Base-by-base conservation (phyloP, 2,797 vertebrate genomes). In the Melanotaenia nigrans region DNA sequence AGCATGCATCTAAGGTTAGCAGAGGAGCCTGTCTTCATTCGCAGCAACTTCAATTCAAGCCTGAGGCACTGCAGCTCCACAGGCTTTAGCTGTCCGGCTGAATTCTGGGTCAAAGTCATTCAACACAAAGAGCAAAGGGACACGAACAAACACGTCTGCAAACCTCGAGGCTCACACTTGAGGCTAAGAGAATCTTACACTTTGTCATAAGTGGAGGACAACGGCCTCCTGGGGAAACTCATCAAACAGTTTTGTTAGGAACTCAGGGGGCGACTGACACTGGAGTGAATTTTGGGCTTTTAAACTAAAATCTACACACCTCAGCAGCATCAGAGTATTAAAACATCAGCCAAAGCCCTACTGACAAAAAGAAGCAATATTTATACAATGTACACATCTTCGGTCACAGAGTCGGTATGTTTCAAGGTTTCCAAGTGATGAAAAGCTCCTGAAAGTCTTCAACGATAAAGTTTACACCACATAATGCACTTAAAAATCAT, bases 21-120 rank as follows among this genome's bases (percentile, higher is more conserved):
- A 69, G 78, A 67, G 68, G 75, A 87, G 75, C 71, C 33, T 57
- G 79, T 78, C 59, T 73, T 68, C 63, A 67, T 77, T 79, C 75
- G 61, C 61, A 75, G 71, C 66, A 64, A 79, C 75, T 79, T 83
- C 58, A 69, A 77, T 79, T 83, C 73, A 66, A 70, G 87, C 84
- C 89, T 0, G 32, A 64, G 82, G 88, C 77, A 5, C 32, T 53
- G 80, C 42, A 72, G 82, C 77, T 58, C 58, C 71, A 55, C 68
- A 59, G 75, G 68, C 75, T 85, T 68, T 78, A 56, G 79, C 66
- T 42, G 42, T 51, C 62, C 36, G 60, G 74, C 71, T 74, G 57
- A 54, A 4, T 54, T 72, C 56, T 25, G 33, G 72, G 49, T 75
- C 32, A 51, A 81, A 89, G 80, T 85, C 80, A 61, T 58, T 71